Conservation (phyloP, 2,888 invertebrate species). For the Hyposoter dolosus region DNA sequence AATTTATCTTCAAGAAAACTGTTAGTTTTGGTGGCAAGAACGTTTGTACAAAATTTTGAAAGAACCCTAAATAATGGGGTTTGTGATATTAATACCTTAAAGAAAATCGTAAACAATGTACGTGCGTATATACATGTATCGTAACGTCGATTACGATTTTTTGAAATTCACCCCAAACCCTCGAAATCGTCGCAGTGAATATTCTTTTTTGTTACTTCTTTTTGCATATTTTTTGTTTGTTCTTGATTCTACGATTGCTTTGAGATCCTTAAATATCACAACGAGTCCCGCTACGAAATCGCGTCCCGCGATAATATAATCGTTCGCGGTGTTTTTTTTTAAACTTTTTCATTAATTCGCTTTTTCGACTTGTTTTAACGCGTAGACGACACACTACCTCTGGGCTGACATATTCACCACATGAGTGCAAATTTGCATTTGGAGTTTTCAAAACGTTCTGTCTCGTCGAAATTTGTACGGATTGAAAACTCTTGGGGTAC, state of each 20-base stretch:
- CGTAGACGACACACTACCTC: no score
- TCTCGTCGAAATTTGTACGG: no score
- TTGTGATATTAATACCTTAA: no score
- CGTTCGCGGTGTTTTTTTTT: slow-evolving; percentile 30
- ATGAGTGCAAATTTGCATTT: no score
- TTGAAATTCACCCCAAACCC: slow-evolving; percentile 26
- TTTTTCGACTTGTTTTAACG: slow-evolving; percentile 5
- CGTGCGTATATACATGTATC: slow-evolving; percentile 10
- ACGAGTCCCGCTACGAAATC: slow-evolving; percentile 72
- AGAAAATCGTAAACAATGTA: slow-evolving; percentile 55
- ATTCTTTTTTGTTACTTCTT: slow-evolving; percentile 7
- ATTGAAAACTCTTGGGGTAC: no score
- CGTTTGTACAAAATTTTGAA: no score
- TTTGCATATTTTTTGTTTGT: slow-evolving; percentile 54
- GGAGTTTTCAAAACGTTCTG: no score
- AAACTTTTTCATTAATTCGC: neutral
- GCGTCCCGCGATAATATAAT: slow-evolving; percentile 29
- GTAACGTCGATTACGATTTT: slow-evolving; percentile 38
- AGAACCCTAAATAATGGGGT: no score
- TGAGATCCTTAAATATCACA: slow-evolving; percentile 81
- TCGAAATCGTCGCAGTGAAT: slow-evolving; percentile 47
- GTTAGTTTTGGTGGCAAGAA: no score
- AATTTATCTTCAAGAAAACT: no score
- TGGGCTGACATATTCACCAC: no score
- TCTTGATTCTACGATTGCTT: slow-evolving; percentile 76